Percentiles rank a stretch among this genome's conserved stretches.
phyloP scores from a whole-genome alignment of 1,140 invertebrate genomes.

The Orussus abietinus region DNA sequence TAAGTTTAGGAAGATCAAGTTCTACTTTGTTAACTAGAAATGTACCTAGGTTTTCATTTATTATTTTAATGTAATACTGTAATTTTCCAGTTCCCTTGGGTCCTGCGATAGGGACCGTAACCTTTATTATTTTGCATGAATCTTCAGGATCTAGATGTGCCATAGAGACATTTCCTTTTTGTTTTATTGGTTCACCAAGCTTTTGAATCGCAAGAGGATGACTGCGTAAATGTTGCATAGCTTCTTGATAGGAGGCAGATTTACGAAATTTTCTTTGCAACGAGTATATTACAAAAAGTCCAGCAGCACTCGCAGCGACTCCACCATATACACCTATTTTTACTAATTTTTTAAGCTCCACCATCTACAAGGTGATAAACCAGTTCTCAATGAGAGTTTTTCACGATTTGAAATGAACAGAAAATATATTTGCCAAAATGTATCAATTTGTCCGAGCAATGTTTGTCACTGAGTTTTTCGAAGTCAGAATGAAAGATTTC shows the following conservation, averaged over 20 bases:
- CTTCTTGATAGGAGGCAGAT: conserved; percentile 19
- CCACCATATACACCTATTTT: conserved; percentile 14
- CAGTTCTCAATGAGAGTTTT: too few species aligned
- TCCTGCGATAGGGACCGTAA: conserved; percentile 26
- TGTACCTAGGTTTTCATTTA: conserved; percentile 2
- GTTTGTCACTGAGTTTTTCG: too few species aligned
- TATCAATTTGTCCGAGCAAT: too few species aligned
- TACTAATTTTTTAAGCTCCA: conserved; percentile 1
- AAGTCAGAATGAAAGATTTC: too few species aligned
- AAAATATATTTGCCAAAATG: too few species aligned
- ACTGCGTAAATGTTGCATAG: conserved; percentile 15
- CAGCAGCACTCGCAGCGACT: background rate
- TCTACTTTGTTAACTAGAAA: conserved; percentile 21
- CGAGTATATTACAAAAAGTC: conserved; percentile 1
- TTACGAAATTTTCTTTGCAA: conserved; percentile 13
- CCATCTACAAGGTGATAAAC: too few species aligned
- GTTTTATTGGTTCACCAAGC: conserved; percentile 31
- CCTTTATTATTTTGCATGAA: conserved; percentile 14
- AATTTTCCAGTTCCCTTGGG: conserved; percentile 22
- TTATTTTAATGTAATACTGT: conserved; percentile 17
- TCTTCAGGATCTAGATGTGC: conserved; percentile 10
- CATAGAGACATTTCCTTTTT: conserved; percentile 15
- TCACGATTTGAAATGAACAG: too few species aligned
- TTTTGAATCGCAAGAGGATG: conserved; percentile 21
- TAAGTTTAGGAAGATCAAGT: conserved; percentile 15